phyloP scores from a whole-genome alignment of 2,113 vertebrate species.

The Coptodon bakossiorum region DNA sequence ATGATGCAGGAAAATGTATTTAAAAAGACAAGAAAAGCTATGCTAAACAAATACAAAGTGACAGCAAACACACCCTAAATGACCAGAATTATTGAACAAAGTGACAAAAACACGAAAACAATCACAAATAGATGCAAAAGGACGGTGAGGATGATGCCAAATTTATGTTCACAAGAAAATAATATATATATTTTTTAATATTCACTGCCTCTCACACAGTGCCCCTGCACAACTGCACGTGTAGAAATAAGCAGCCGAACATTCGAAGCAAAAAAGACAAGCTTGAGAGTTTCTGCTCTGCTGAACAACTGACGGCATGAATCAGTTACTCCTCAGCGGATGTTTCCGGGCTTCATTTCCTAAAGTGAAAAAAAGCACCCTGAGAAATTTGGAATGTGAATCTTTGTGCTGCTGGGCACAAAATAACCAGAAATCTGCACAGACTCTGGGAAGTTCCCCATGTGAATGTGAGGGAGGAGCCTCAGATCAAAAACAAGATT shows the following conservation, averaged over 20 bases:
- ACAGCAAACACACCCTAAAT: rapidly evolving
- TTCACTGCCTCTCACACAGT: not conserved
- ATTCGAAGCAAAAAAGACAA: not conserved
- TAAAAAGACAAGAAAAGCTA: not conserved
- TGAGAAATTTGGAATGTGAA: not conserved
- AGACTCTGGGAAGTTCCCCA: not conserved
- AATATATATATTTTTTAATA: rapidly evolving
- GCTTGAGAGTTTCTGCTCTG: not conserved
- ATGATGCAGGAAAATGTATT: not conserved
- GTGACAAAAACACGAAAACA: not conserved
- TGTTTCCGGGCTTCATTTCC: not conserved
- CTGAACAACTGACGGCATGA: not conserved
- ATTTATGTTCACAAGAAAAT: not conserved
- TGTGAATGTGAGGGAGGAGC: not conserved
- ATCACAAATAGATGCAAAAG: not conserved
- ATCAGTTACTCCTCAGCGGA: not conserved
- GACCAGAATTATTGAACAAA: not conserved
- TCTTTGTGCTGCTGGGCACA: not conserved
- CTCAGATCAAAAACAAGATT: not conserved
- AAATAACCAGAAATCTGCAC: not conserved
- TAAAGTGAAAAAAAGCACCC: not conserved
- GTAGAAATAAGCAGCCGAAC: not conserved
- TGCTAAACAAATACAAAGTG: not conserved
- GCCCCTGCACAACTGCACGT: rapidly evolving
- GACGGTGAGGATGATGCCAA: rapidly evolving